Conservation (phyloP, 2,888 invertebrate species). For the Drosophila leonis region DNA sequence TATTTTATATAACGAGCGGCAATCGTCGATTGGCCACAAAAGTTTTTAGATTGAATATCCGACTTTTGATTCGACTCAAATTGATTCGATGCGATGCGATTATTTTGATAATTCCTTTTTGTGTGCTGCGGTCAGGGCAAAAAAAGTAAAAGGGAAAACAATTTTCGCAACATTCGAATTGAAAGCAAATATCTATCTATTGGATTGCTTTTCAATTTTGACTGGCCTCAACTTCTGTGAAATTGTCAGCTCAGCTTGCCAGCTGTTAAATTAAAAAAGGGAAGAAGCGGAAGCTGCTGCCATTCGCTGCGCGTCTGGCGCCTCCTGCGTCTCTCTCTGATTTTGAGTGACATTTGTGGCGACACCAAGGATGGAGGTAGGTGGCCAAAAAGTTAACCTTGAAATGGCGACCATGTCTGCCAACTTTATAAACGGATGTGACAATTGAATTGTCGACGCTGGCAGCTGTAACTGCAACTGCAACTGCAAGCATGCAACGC, state of each 20-base stretch:
- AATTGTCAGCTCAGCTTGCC: constrained; percentile 45
- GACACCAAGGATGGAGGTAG: background rate
- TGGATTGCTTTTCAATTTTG: constrained; percentile 54
- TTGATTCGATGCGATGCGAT: constrained; percentile 1
- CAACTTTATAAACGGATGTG: constrained; percentile 75
- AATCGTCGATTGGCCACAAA: no score
- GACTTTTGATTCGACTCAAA: background rate
- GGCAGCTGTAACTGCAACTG: constrained; percentile 21
- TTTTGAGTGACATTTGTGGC: background rate
- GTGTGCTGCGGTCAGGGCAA: background rate
- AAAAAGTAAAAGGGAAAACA: constrained; percentile 3
- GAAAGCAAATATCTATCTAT: constrained; percentile 33
- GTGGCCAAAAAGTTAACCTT: constrained; percentile 55
- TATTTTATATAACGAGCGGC: constrained; percentile 5
- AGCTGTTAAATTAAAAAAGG: constrained; percentile 64
- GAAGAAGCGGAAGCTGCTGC: constrained; percentile 18
- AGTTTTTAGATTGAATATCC: no score
- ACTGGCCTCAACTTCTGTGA: constrained; percentile 11
- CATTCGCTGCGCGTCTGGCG: background rate
- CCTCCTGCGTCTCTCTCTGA: background rate
- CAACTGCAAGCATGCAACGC: constrained; percentile 26
- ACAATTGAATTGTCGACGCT: constrained; percentile 68
- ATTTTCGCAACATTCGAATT: constrained; percentile 31
- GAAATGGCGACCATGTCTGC: constrained; percentile 66
- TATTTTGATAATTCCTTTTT: constrained; percentile 18